Evolutionary conservation across 2,797 vertebrate genomes (phyloP), one percentile per base, ranked within the genome.

Genomic region (Catostomus latipinnis): DNA sequence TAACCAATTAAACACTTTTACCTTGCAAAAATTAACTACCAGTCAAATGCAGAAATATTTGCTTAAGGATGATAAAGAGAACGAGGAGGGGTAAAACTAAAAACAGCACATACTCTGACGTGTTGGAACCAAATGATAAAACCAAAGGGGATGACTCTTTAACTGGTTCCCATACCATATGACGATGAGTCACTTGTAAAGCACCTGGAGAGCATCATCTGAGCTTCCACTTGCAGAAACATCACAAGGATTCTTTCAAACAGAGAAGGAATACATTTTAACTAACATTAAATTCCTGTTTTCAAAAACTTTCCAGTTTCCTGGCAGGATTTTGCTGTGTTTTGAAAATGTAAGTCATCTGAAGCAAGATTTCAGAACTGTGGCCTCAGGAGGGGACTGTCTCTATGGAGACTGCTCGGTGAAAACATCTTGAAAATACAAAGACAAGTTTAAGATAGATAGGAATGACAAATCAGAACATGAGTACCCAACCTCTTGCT

Each of bases 381-480:
- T 11, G 66, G 54, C 54, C 62, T 49, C 63, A 62, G 22, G 53
- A 8, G 34, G 9, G 71, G 56, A 34, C 65, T 1, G 67, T 70
- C 57, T 56, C 66, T 71, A 22, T 52, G 50, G 66, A 81, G 52
- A 70, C 57, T 62, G 58, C 18, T 57, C 73, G 56, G 66, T 68
- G 34, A 76, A 52, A 81, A 76, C 73, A 63, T 81, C 74, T 81
- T 45, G 67, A 76, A 69, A 53, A 34, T 3, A 34, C 34, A 34
- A 34, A 34, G 34, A 2, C 34, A 4, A 34, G 62, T 43, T 46
- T 46, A 9, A 65, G 43, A 65, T 48, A 71, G 73, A 54, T 50
- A 57, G n/a, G 10, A 61, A 57, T 70, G 73, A 71, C 67, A 70
- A 62, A 70, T 75, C 79, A 48, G 56, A 74, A 60, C 78, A 80